Evolutionary conservation across 2,797 vertebrate genomes (phyloP).

Genomic region (Babyrousa celebensis): DNA sequence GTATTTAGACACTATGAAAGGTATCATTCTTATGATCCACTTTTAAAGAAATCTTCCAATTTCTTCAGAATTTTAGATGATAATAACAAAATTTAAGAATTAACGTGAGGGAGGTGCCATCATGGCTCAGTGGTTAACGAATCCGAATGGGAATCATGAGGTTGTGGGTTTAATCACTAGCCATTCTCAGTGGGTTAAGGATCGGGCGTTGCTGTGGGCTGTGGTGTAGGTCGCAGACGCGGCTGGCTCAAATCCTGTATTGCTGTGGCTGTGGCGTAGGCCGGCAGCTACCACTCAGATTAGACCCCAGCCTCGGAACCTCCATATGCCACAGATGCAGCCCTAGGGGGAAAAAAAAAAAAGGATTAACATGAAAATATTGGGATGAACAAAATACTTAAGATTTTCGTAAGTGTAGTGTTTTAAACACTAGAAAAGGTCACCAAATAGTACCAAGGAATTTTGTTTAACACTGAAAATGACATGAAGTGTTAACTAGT

Average conservation of each 20-base stretch:
- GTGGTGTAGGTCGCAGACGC: no score
- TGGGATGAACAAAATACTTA: neutral
- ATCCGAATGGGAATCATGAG: no score
- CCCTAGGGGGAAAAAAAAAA: no score
- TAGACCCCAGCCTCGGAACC: no score
- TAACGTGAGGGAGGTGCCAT: neutral
- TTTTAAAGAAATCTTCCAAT: conserved; percentile 30
- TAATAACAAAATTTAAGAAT: conserved; percentile 2
- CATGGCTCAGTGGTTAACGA: no score
- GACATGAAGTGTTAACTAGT: neutral
- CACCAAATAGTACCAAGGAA: neutral
- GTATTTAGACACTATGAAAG: conserved; percentile 91
- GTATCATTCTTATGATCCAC: conserved; percentile 71
- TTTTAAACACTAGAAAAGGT: conserved; percentile 20
- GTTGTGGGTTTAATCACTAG: no score
- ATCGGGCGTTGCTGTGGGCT: no score
- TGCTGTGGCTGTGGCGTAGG: no score
- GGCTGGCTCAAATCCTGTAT: no score
- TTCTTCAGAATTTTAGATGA: conserved; percentile 39
- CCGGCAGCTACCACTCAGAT: no score
- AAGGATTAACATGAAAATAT: neutral
- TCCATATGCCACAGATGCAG: no score
- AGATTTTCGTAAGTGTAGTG: neutral
- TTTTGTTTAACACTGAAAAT: conserved; percentile 43
- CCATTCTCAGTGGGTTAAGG: no score